These are phyloP conservation scores for Yponomeuta evonymella DNA, from an alignment of 2,888 invertebrate species.

Conservation along the genomic window DNA sequence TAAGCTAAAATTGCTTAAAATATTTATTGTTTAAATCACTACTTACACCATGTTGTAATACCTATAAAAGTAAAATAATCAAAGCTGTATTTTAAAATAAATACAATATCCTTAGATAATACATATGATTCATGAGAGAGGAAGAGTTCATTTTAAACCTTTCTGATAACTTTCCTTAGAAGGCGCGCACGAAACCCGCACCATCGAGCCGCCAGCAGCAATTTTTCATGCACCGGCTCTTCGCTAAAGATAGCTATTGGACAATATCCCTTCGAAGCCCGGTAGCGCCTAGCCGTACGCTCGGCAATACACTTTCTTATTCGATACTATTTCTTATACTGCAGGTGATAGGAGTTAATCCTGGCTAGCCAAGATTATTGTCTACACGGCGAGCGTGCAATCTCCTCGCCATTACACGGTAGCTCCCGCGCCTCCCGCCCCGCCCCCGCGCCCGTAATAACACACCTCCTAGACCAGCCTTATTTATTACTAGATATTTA, in stretches of 20 bases:
- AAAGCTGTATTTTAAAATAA: too few relatives aligned
- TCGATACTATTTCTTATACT: too few relatives aligned
- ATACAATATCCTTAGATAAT: neutral
- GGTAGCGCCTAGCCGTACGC: slow-evolving; percentile 26
- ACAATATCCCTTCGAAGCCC: slow-evolving; percentile 22
- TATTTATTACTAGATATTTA: slow-evolving; percentile 16
- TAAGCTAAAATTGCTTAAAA: too few relatives aligned
- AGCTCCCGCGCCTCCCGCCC: slow-evolving; percentile 41
- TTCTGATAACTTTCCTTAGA: neutral
- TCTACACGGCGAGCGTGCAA: slow-evolving; percentile 14
- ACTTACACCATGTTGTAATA: too few relatives aligned
- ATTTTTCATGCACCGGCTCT: slow-evolving; percentile 7
- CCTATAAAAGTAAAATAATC: too few relatives aligned
- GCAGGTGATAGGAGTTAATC: too few relatives aligned
- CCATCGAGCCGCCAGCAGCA: neutral
- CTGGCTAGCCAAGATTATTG: too few relatives aligned
- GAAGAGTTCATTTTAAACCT: slow-evolving; percentile 8
- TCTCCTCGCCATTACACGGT: slow-evolving; percentile 32
- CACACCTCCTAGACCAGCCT: slow-evolving; percentile 15
- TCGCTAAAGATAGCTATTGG: neutral
- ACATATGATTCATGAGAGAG: neutral
- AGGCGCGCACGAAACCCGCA: neutral
- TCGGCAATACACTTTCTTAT: too few relatives aligned
- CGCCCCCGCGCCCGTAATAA: slow-evolving; percentile 34
- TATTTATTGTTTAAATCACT: too few relatives aligned